Conservation (phyloP, 2,888 invertebrate genomes). For the Cephonodes hylas region DNA sequence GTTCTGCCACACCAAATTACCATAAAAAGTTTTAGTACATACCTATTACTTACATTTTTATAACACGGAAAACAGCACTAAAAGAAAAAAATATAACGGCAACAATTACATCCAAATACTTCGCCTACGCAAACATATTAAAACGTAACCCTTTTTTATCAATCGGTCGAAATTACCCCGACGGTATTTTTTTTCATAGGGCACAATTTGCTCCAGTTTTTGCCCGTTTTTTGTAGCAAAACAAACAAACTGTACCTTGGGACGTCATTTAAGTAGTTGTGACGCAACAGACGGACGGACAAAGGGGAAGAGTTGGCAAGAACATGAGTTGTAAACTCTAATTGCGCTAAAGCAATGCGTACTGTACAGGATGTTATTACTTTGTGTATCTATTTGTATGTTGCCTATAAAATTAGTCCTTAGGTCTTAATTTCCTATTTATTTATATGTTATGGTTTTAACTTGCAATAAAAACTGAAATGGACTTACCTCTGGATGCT, state of each 20-base stretch:
- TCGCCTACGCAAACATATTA: constrained; percentile 43
- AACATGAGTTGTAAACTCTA: constrained; percentile 50
- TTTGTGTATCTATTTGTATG: constrained; percentile 5
- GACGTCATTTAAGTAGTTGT: constrained; percentile 27
- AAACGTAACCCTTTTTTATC: constrained; percentile 47
- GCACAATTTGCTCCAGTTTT: constrained; percentile 61
- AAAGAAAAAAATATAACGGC: constrained; percentile 19
- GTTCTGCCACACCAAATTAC: no score
- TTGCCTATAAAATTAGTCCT: neutral
- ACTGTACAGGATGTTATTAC: constrained; percentile 43
- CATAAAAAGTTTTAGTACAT: no score
- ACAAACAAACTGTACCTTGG: constrained; percentile 48
- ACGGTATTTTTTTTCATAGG: constrained; percentile 35
- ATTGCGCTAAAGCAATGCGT: constrained; percentile 38
- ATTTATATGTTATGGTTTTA: no score
- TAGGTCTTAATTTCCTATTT: neutral
- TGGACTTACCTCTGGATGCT: no score
- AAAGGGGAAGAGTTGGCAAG: constrained; percentile 58
- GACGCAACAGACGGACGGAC: constrained; percentile 46
- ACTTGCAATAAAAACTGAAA: no score
- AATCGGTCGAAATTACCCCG: constrained; percentile 27
- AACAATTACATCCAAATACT: constrained; percentile 26
- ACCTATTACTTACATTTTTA: neutral
- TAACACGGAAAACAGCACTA: neutral
- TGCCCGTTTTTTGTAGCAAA: constrained; percentile 41